These are phyloP conservation scores for Neodiprion virginianus DNA, from an alignment of 1,140 invertebrate genomes.

Conservation along the genomic window DNA sequence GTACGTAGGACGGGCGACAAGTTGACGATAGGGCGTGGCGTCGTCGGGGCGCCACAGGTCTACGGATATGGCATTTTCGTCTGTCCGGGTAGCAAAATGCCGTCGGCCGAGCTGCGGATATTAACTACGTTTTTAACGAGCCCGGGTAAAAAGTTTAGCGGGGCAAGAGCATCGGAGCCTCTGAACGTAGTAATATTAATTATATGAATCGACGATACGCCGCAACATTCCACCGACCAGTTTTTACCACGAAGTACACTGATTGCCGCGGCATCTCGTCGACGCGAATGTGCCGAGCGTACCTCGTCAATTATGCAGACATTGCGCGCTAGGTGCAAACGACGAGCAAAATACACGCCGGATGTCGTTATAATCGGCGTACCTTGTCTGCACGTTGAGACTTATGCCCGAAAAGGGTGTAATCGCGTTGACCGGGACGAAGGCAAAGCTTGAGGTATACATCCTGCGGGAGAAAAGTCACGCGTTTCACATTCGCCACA, in stretches of 20 bases:
- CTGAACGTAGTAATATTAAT: background rate
- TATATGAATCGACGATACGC: background rate
- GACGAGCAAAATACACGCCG: background rate
- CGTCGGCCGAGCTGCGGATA: background rate
- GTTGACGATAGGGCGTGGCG: conserved; percentile 6
- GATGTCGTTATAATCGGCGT: no score
- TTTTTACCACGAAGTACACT: background rate
- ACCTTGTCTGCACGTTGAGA: no score
- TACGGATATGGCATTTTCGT: background rate
- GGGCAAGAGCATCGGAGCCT: background rate
- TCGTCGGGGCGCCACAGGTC: background rate
- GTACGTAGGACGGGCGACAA: background rate
- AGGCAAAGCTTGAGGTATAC: background rate
- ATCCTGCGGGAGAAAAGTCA: background rate
- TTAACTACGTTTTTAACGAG: background rate
- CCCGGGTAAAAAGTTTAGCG: conserved; percentile 1
- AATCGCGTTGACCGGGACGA: background rate
- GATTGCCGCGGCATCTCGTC: background rate
- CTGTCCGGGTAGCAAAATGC: background rate
- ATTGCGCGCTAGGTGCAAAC: background rate
- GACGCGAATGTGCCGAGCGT: no score
- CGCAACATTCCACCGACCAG: background rate
- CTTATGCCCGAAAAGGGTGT: background rate
- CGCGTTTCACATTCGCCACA: conserved; percentile 29
- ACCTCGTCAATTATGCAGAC: background rate